Base-by-base conservation (phyloP, 2,888 invertebrate species). In the Corbicula japonica region DNA sequence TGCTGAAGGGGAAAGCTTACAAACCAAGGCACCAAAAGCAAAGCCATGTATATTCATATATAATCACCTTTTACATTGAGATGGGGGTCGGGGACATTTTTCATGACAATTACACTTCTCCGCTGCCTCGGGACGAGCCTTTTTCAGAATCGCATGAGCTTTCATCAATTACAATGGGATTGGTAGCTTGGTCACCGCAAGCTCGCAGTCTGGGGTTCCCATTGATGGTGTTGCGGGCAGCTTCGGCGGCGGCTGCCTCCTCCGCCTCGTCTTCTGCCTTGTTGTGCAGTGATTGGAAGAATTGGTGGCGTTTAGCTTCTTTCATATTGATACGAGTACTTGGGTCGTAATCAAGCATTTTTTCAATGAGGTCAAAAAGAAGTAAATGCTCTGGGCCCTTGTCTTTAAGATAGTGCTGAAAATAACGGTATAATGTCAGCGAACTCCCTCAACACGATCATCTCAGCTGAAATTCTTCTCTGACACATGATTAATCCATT, bases 291-390 rank as follows among this genome's bases (percentile, higher is more conserved):
- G 91, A 88, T 76, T 90, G 88, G 95, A 99, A 99, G 95, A 98
- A 99, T 69, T 97, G 97, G 95, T 99, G 99, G 66, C 95, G 94
- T 90, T 99, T 94, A 21, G 98, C 97, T 90, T 99, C 98, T 76
- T 95, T 95, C 89, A 99, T 95, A 88, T 97, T 96, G 91, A 99
- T 96, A 83, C 99, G 95, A 92, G 97, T 96, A 80, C 96, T 95
- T 34, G 99, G 99, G 93, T 99, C 98, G 94, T 99, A 99, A 90
- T 98, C 98, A 93, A 99, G 95, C 99, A 99, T 99, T 94, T 96
- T 96, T 91, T 96, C 96, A 89, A 99, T 96, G 92, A 99, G 95
- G 93, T 99, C 98, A 94, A 99, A 99, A 91, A 99, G 95, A 93
- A 97, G 96, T 83, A 96, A 95, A 94, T 99, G 97, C 91, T 99